These are phyloP conservation scores for Drosophila ohnishii DNA, from an alignment of 1,140 invertebrate species.

Conservation along the genomic window DNA sequence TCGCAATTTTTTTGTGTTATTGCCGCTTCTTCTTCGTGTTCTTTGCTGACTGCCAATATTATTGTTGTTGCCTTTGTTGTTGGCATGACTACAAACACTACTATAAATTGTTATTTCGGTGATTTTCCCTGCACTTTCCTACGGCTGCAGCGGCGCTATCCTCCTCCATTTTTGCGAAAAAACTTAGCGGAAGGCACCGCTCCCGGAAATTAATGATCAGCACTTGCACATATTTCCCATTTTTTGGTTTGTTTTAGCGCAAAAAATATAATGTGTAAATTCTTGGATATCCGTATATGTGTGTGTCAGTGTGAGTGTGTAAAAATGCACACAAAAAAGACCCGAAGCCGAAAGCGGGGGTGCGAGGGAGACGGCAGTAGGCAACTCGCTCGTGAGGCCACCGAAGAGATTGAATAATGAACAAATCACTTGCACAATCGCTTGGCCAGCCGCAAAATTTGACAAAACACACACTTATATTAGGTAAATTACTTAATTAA, in stretches of 20 bases:
- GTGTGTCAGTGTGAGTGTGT: slow-evolving; percentile 22
- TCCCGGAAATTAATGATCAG: slow-evolving; percentile 11
- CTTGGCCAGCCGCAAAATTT: neutral
- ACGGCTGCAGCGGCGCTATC: slow-evolving; percentile 35
- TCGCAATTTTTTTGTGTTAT: slow-evolving; percentile 67
- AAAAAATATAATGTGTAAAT: slow-evolving; percentile 35
- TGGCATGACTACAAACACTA: slow-evolving; percentile 69
- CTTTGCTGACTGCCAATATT: slow-evolving; percentile 21
- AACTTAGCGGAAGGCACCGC: slow-evolving; percentile 18
- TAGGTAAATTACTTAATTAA: slow-evolving; percentile 39
- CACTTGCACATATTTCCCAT: slow-evolving; percentile 31
- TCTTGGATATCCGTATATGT: slow-evolving; percentile 12
- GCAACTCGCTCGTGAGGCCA: slow-evolving; percentile 5
- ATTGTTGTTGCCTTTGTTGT: slow-evolving; percentile 58
- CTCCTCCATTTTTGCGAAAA: slow-evolving; percentile 61
- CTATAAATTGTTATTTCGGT: slow-evolving; percentile 65
- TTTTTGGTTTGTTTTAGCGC: slow-evolving; percentile 14
- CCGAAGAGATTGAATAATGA: neutral
- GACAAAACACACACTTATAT: slow-evolving; percentile 32
- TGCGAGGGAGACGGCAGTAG: slow-evolving; percentile 24
- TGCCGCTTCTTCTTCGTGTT: slow-evolving; percentile 26
- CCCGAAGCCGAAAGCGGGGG: slow-evolving; percentile 34
- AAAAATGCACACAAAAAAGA: slow-evolving; percentile 42
- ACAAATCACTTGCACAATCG: slow-evolving; percentile 27
- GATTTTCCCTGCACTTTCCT: slow-evolving; percentile 14